Conservation (phyloP, 1,140 invertebrate genomes). For the Pygmarrhopalites habei region DNA sequence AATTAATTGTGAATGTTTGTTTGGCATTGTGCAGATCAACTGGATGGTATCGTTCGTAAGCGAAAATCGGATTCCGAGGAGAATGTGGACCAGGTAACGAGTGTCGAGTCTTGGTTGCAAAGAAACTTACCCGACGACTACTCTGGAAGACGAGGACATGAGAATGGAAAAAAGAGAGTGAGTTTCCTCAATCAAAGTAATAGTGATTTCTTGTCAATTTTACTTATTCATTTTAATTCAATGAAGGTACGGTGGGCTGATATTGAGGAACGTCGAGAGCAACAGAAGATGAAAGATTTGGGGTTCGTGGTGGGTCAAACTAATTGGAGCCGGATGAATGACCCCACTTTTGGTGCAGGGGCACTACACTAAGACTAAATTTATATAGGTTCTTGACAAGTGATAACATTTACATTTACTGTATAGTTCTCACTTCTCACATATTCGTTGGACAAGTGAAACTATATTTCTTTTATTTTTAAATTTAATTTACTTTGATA, state of each 20-base stretch:
- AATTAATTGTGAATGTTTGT: no score
- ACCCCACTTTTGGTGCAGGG: slow-evolving; percentile 75
- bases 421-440: no score
- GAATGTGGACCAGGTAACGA: slow-evolving; percentile 46
- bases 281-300: slow-evolving; percentile 82
- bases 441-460: no score
- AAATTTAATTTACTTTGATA: no score
- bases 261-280: slow-evolving; percentile 80
- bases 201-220: slow-evolving; percentile 1
- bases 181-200: slow-evolving; percentile 24
- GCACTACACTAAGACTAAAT: slow-evolving; percentile 90
- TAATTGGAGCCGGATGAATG: slow-evolving; percentile 89
- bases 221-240: slow-evolving; percentile 3
- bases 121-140: slow-evolving; percentile 68
- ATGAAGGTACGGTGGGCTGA: slow-evolving; percentile 94
- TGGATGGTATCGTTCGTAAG: slow-evolving; percentile 67
- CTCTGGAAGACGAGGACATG: slow-evolving; percentile 51
- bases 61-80: slow-evolving; percentile 42
- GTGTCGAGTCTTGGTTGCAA: slow-evolving; percentile 83
- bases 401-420: no score
- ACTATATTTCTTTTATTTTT: no score
- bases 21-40: slow-evolving; percentile 27
- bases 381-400: slow-evolving; percentile 55
- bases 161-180: slow-evolving; percentile 82
- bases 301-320: slow-evolving; percentile 93